Conservation (phyloP, 2,113 vertebrate species). For the Callaeas wilsoni region DNA sequence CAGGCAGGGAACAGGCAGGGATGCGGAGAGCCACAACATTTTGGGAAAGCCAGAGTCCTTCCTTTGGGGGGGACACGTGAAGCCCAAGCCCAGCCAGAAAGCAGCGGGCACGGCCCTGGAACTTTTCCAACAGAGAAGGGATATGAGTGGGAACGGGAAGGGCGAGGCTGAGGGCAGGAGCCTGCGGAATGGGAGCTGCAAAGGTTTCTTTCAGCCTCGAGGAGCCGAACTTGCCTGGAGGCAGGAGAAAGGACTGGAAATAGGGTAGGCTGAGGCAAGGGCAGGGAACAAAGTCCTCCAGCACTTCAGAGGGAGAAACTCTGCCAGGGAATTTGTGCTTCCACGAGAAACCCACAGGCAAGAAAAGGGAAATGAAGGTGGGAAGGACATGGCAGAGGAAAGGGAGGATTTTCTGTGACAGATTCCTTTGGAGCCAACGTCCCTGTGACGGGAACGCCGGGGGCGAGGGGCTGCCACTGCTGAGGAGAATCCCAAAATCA, state of each 20-base stretch:
- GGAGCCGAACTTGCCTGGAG: background rate
- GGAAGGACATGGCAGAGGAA: background rate
- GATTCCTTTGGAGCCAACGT: accelerated
- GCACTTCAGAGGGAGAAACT: background rate
- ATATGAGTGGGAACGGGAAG: accelerated
- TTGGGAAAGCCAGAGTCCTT: background rate
- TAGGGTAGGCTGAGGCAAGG: background rate
- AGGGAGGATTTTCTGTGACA: background rate
- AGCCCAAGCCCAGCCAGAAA: accelerated
- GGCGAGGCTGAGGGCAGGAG: background rate
- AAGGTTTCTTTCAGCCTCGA: background rate
- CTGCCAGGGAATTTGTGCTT: background rate
- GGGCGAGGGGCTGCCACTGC: background rate
- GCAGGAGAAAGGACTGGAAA: background rate
- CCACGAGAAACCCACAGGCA: background rate
- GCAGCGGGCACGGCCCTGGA: accelerated
- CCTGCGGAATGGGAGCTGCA: accelerated
- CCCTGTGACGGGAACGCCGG: accelerated
- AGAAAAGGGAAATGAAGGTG: background rate
- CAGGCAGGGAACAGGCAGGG: background rate
- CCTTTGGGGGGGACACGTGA: accelerated
- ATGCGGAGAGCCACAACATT: accelerated
- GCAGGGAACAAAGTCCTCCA: background rate
- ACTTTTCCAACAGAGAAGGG: background rate
- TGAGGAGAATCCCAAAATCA: background rate